These are phyloP conservation scores for Mungos mungo DNA, from an alignment of 2,113 vertebrate genomes.

Conservation along the genomic window DNA sequence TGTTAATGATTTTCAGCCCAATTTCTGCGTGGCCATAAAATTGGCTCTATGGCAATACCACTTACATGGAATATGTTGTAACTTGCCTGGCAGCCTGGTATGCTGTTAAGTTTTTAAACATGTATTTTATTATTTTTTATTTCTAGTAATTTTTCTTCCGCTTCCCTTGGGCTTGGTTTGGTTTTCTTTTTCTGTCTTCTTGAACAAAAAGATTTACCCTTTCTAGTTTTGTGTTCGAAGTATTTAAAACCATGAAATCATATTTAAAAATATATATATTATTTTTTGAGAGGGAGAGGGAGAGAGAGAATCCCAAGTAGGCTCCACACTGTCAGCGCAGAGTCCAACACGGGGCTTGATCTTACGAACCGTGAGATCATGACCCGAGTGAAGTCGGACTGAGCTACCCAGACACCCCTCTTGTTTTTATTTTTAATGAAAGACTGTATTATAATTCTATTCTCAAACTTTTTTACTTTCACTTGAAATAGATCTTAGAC, in stretches of 20 bases:
- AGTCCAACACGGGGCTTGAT: no score
- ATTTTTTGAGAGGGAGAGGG: no score
- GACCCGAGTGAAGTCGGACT: no score
- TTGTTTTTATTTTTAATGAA: slow-evolving; percentile 2
- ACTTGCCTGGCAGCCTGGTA: neutral
- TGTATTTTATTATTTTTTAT: slow-evolving; percentile 16
- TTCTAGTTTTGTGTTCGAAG: neutral
- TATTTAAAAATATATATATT: no score
- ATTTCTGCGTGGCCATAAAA: neutral
- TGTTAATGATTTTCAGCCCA: neutral
- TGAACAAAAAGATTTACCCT: neutral
- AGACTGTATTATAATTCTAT: neutral
- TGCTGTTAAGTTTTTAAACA: neutral
- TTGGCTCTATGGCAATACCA: neutral
- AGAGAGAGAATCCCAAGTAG: no score
- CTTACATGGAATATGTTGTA: neutral
- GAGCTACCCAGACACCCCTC: no score
- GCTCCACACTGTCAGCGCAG: no score
- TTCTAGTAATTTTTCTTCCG: neutral
- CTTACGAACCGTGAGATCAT: no score
- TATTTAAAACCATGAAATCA: neutral
- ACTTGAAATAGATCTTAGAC: neutral
- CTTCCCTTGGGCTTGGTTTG: neutral
- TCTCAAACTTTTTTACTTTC: neutral
- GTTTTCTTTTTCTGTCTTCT: neutral